phyloP scores from a whole-genome alignment of 2,888 invertebrate genomes.

The Cybosia mesomella region DNA sequence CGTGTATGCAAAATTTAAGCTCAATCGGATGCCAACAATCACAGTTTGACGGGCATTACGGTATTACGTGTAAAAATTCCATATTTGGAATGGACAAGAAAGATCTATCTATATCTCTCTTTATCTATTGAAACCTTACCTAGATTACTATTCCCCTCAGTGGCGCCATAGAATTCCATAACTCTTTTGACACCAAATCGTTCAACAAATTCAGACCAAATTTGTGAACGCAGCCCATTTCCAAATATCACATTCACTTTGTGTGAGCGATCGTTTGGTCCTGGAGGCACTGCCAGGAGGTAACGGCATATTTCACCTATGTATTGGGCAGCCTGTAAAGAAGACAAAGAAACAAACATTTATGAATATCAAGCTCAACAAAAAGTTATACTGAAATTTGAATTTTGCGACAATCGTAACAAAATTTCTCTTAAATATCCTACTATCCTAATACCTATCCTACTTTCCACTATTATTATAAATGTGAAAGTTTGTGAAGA shows the following conservation, averaged over 20 bases:
- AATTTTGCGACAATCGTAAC: too few species aligned
- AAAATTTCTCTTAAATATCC: too few species aligned
- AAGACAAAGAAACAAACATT: neutral
- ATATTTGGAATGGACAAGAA: too few species aligned
- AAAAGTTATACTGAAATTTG: neutral
- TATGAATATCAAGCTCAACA: neutral
- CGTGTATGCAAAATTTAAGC: too few species aligned
- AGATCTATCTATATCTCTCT: too few species aligned
- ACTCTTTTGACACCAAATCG: conserved; percentile 90
- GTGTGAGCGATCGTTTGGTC: conserved; percentile 89
- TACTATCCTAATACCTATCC: too few species aligned
- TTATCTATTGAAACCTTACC: conserved; percentile 80
- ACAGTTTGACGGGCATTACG: too few species aligned
- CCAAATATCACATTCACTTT: conserved; percentile 94
- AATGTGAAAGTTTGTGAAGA: too few species aligned
- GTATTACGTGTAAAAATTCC: too few species aligned
- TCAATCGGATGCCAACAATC: too few species aligned
- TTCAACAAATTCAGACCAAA: conserved; percentile 95
- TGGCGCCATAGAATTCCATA: conserved; percentile 98
- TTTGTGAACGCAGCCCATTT: conserved; percentile 96
- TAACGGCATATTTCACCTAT: conserved; percentile 97
- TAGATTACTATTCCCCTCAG: conserved; percentile 98
- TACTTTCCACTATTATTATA: too few species aligned
- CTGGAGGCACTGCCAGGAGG: conserved; percentile 90
- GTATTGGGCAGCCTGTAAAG: conserved; percentile 91